These are phyloP conservation scores for Lasiommata megera DNA, from an alignment of 2,888 invertebrate species.

Conservation along the genomic window DNA sequence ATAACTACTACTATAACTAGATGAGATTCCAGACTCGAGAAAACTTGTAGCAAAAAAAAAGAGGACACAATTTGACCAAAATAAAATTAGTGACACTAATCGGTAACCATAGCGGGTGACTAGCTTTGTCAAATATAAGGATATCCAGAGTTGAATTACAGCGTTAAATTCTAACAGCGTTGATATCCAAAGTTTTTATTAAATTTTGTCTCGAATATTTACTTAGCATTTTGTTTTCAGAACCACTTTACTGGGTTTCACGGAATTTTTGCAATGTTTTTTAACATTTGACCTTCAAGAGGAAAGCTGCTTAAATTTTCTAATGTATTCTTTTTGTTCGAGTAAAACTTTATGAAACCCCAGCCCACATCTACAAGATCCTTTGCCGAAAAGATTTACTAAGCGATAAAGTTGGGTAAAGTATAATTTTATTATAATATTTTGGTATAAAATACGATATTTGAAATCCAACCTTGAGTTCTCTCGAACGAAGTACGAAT, in stretches of 20 bases:
- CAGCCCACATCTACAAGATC: background rate
- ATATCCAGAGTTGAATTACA: background rate
- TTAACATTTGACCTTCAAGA: constrained; percentile 3
- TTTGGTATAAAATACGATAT: background rate
- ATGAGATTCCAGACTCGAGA: too few relatives aligned
- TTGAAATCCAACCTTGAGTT: background rate
- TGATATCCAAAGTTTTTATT: background rate
- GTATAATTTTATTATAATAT: constrained; percentile 3
- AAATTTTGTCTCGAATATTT: background rate
- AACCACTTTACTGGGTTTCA: background rate
- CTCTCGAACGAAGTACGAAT: too few relatives aligned
- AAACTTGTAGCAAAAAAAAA: too few relatives aligned
- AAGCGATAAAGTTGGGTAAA: constrained; percentile 3
- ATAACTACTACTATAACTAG: too few relatives aligned
- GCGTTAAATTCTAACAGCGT: background rate
- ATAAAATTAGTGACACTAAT: too few relatives aligned
- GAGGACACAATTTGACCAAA: too few relatives aligned
- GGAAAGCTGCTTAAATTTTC: background rate
- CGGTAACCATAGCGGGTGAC: too few relatives aligned
- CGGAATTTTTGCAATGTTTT: background rate
- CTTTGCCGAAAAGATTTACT: background rate
- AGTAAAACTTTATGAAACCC: background rate
- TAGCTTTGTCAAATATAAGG: background rate
- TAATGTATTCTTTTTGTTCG: constrained; percentile 3
- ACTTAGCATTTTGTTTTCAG: background rate